Evolutionary conservation across 2,113 vertebrate species (phyloP).

Genomic region (Cryptotis parvus): DNA sequence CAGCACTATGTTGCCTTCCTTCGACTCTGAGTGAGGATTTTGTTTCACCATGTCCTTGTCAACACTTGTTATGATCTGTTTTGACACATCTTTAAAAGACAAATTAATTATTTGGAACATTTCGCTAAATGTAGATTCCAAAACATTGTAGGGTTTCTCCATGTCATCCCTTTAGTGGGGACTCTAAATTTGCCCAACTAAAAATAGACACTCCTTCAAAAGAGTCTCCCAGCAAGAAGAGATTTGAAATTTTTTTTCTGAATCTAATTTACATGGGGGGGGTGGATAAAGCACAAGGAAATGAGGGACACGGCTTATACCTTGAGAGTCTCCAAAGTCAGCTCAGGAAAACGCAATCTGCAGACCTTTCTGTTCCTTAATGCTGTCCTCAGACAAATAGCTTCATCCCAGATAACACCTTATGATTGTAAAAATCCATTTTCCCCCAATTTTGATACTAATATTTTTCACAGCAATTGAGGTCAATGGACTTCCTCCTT

Average conservation of each 20-base stretch:
- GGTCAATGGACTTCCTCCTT: neutral
- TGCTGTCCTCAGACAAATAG: slow-evolving; percentile 67
- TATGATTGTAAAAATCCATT: slow-evolving; percentile 50
- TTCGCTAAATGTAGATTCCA: neutral
- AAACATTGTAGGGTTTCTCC: neutral
- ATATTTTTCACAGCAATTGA: neutral
- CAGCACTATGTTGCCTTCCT: neutral
- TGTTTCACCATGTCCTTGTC: neutral
- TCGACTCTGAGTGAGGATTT: neutral
- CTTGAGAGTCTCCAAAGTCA: slow-evolving; percentile 59
- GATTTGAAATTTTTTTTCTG: neutral
- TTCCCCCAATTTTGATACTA: neutral
- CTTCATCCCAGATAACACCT: slow-evolving; percentile 62
- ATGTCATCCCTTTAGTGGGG: neutral
- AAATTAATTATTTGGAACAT: neutral
- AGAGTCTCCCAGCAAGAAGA: neutral
- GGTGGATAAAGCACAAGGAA: neutral
- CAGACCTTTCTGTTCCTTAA: slow-evolving; percentile 82
- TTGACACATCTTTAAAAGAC: neutral
- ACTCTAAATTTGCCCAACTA: neutral
- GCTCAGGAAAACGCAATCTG: slow-evolving; percentile 79
- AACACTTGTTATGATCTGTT: neutral
- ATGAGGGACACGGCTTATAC: neutral
- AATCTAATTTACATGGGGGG: neutral
- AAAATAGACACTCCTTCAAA: neutral